Evolutionary conservation across 35 echinoderm and acorn worm genomes (phyloP).

Genomic region (Diadema setosum): DNA sequence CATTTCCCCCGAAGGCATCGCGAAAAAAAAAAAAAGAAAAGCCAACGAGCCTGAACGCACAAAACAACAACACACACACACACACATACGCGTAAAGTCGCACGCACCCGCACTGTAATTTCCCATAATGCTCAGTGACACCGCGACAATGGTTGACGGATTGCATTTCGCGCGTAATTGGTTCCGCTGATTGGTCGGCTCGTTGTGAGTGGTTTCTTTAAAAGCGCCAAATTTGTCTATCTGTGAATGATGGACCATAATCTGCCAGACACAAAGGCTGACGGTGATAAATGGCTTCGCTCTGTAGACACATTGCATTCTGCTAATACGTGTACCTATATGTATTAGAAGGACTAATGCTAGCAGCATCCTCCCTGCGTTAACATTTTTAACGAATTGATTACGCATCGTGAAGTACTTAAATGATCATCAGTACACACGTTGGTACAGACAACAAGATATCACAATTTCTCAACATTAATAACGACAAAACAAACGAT

Average conservation of each 20-base stretch:
- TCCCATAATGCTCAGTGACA: slow-evolving; percentile 11
- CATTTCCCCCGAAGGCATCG: too few relatives aligned
- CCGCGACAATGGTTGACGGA: background rate
- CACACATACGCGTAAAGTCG: background rate
- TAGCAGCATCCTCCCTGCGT: too few relatives aligned
- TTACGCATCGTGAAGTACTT: too few relatives aligned
- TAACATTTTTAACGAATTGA: too few relatives aligned
- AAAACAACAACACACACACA: background rate
- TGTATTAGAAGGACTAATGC: too few relatives aligned
- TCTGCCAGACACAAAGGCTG: background rate
- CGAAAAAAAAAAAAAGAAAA: background rate
- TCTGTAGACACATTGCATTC: too few relatives aligned
- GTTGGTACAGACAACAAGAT: too few relatives aligned
- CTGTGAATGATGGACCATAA: background rate
- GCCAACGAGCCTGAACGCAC: background rate
- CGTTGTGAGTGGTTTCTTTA: background rate
- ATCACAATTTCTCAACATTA: too few relatives aligned
- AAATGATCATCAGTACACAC: too few relatives aligned
- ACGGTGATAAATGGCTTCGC: background rate
- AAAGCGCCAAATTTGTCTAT: slow-evolving; percentile 28
- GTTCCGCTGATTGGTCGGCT: background rate
- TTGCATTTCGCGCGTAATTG: background rate
- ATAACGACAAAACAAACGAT: too few relatives aligned
- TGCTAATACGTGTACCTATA: too few relatives aligned
- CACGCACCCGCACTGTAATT: background rate